Evolutionary conservation across 1,140 invertebrate species (phyloP).

Genomic region (Mylabris phalerata): DNA sequence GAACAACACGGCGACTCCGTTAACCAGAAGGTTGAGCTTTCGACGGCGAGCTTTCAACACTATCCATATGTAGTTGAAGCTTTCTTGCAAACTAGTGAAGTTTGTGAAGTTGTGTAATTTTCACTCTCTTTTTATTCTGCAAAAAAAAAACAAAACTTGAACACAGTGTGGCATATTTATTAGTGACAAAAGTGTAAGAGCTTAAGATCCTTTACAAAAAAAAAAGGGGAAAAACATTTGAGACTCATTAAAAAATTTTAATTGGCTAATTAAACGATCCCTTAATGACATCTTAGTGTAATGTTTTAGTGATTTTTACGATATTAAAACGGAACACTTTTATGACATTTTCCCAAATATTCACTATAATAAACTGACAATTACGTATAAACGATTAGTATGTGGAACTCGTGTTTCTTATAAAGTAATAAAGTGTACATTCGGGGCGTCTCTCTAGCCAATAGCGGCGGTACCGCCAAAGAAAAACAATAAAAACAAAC

Average conservation of each 20-base stretch:
- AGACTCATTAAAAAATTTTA: slow-evolving; percentile 1
- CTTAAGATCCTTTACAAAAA: no score
- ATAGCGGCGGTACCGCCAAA: not conserved
- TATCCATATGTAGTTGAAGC: no score
- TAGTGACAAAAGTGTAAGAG: no score
- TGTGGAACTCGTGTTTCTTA: not conserved
- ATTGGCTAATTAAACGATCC: slow-evolving; percentile 2
- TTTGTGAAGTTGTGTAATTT: no score
- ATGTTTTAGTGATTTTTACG: slow-evolving; percentile 7
- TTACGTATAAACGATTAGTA: slow-evolving; percentile 1
- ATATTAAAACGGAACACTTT: not conserved
- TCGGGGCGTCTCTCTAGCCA: no score
- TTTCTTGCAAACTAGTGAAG: no score
- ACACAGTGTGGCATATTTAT: no score
- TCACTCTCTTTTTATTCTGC: no score
- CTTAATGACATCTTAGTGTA: not conserved
- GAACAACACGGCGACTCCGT: not conserved
- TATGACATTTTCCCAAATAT: not conserved
- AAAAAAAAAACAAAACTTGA: no score
- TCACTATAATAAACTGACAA: slow-evolving; percentile 9
- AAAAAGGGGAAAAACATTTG: no score
- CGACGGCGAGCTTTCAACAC: not conserved
- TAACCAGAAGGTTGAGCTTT: slow-evolving; percentile 1
- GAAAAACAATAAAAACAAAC: slow-evolving; percentile 17
- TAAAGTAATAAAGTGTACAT: no score